Evolutionary conservation across 2,888 invertebrate species (phyloP).

Genomic region (Ectemnius lituratus): DNA sequence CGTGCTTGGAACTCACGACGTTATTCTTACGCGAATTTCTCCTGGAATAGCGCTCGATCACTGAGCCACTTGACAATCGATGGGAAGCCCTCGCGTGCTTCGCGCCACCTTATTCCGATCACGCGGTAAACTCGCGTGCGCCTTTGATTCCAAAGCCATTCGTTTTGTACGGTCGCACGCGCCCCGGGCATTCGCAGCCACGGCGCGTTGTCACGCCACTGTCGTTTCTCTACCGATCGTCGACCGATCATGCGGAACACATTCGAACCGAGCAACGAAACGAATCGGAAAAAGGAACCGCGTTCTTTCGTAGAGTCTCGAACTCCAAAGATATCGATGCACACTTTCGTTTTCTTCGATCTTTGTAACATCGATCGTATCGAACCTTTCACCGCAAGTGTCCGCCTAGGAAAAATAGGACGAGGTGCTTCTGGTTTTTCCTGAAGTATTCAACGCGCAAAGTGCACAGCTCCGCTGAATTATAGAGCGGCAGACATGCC

Average conservation of each 20-base stretch:
- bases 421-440: no score
- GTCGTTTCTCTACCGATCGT: not conserved
- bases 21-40: constrained; percentile 12
- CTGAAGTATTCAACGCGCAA: no score
- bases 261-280: not conserved
- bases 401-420: no score
- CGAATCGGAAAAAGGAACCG: not conserved
- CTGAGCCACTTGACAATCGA: constrained; percentile 56
- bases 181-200: not conserved
- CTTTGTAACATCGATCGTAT: no score
- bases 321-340: no score
- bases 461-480: no score
- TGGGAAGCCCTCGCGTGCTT: constrained; percentile 34
- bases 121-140: constrained; percentile 42
- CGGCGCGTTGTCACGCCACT: not conserved
- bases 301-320: no score
- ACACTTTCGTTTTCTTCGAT: no score
- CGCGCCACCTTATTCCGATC: constrained; percentile 51
- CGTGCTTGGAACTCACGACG: no score
- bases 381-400: no score
- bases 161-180: not conserved
- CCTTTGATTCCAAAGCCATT: constrained; percentile 31
- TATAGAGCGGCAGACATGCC: no score
- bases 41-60: constrained; percentile 25
- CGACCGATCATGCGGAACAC: not conserved